Evolutionary conservation across 1,140 invertebrate genomes (phyloP).

Genomic region (Drosophila persimilis): DNA sequence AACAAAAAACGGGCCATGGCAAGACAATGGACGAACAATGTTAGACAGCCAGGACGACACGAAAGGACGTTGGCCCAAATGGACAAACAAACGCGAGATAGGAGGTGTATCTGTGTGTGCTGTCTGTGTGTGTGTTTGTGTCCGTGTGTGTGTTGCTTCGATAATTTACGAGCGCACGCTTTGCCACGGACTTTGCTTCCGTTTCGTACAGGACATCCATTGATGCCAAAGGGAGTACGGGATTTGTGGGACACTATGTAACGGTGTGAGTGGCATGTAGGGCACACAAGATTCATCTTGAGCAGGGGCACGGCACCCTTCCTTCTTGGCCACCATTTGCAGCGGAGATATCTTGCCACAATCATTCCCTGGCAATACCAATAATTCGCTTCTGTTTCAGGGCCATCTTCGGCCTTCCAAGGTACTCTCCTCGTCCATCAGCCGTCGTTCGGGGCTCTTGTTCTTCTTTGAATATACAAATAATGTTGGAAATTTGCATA

Average conservation of each 20-base stretch:
- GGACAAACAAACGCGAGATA: constrained; percentile 47
- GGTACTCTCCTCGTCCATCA: constrained; percentile 43
- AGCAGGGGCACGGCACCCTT: no score
- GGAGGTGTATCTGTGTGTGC: constrained; percentile 2
- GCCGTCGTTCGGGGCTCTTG: constrained; percentile 4
- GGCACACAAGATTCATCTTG: no score
- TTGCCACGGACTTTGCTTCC: constrained; percentile 57
- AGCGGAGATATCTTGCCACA: no score
- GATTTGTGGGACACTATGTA: neutral
- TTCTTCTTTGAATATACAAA: constrained; percentile 60
- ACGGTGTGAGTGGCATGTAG: no score
- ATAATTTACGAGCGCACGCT: constrained; percentile 80
- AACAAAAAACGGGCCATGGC: constrained; percentile 52
- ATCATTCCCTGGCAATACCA: no score
- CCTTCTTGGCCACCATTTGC: no score
- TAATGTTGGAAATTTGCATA: constrained; percentile 76
- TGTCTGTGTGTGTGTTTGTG: constrained; percentile 2
- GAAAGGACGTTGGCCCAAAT: constrained; percentile 78
- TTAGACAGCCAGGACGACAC: constrained; percentile 54
- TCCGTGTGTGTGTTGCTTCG: constrained; percentile 44
- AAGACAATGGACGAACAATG: constrained; percentile 53
- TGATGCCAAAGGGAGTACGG: constrained; percentile 11
- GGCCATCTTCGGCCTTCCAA: constrained; percentile 1
- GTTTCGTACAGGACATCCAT: constrained; percentile 15
- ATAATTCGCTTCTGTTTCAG: neutral